Evolutionary conservation across 2,113 vertebrate genomes (phyloP), one percentile per base, ranked within the genome.

Genomic region (Plestiodon gilberti): DNA sequence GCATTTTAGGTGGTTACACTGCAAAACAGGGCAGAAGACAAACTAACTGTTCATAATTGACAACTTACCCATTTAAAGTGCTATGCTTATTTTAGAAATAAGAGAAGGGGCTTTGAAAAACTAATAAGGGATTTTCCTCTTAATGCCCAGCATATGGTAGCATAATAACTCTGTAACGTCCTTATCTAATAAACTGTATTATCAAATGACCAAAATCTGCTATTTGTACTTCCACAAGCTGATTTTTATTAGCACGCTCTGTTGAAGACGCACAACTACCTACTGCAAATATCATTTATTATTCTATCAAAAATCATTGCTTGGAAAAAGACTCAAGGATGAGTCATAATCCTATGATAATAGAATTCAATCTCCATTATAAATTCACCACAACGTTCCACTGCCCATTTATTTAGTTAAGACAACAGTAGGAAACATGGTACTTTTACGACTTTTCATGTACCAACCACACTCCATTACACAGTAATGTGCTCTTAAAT

Each of bases 131-230:
- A 0, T 20, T 1, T 14, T 67, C 80, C 73, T 65, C 1, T 6
- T 8, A 71, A 73, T n/a, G 23, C 55, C 40, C 30, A 57, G 6
- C 75, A 57, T 6, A 1, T 23, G 0, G 0, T 48, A 40, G 23
- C 61, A 75, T 65, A 7, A 0, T 2, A 73, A 33, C 64, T n/a
- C 4, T 35, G 64, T 1, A 52, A 17, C 2, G 2, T 67, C 78
- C 52, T 18, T 82, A 82, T 64, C 70, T 30, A 61, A 40, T 73
- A 71, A 17, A 83, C 9, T 67, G 13, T 22, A n/a, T 22, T 62
- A 67, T 43, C 82, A 78, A 1, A 38, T 38, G 3, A 82, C 22
- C 8, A 35, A 25, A 57, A 0, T 0, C 71, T 65, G 2, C 28
- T 43, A 83, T 81, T 38, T 13, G 22, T 65, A n/a, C 76, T 76